phyloP scores from a whole-genome alignment of 2,888 invertebrate genomes.

The Ochropleura plecta region DNA sequence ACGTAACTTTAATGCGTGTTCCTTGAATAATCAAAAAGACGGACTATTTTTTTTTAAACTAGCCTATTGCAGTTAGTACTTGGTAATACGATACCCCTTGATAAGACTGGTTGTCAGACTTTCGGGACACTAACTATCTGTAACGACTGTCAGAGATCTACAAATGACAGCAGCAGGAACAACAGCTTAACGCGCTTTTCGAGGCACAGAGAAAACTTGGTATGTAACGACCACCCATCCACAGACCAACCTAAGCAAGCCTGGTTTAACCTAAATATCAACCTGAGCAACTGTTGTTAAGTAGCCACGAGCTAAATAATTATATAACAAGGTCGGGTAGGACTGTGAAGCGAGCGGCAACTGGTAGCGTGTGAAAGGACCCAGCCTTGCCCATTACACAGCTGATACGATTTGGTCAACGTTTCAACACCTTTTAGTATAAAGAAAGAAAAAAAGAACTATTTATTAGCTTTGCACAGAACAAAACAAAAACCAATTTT shows the following conservation, averaged over 20 bases:
- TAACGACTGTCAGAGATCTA: not conserved
- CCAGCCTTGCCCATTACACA: conserved; percentile 36
- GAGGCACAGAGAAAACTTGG: not conserved
- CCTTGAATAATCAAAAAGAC: too few species aligned
- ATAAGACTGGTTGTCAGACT: not conserved
- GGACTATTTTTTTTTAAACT: too few species aligned
- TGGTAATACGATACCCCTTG: not conserved
- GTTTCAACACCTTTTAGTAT: conserved; percentile 25
- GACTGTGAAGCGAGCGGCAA: conserved; percentile 27
- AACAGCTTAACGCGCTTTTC: not conserved
- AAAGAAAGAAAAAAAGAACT: not conserved
- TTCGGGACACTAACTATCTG: not conserved
- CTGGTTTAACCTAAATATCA: not conserved
- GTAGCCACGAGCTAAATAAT: conserved; percentile 18
- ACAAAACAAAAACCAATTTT: too few species aligned
- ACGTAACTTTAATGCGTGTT: too few species aligned
- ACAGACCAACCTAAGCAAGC: not conserved
- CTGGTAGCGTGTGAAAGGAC: conserved; percentile 48
- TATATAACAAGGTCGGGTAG: conserved; percentile 48
- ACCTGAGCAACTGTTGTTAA: not conserved
- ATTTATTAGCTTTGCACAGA: too few species aligned
- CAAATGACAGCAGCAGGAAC: not conserved
- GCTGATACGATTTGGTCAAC: conserved; percentile 51
- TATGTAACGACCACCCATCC: not conserved
- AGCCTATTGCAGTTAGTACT: too few species aligned